Base-by-base conservation (phyloP, 2,888 invertebrate genomes). In the Monopis laevigella region DNA sequence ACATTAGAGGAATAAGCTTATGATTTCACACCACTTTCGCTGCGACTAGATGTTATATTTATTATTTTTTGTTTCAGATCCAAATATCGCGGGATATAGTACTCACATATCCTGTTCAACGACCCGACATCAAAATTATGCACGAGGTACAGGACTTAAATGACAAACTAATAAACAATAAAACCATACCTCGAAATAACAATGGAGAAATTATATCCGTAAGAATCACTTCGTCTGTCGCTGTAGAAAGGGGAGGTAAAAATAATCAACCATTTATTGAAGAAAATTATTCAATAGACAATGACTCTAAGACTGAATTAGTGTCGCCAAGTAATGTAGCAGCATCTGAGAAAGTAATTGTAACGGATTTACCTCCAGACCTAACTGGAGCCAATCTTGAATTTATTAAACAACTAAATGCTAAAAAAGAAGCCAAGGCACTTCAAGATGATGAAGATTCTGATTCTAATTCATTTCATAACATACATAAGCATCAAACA, bases 141-240 rank as follows among this genome's bases (percentile, higher is more conserved):
- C n/a, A n/a, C n/a, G n/a, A n/a, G n/a, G n/a, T n/a, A n/a, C n/a
- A n/a, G n/a, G n/a, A 17, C 16, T 7, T 5, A 32, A 10, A 32
- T 17, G 14, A 30, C 3, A n/a, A 14, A 17, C 17, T 2, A 17
- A 7, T 8, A 17, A 32, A 17, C 10, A 32, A 32, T 13, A 32
- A 16, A 2, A 17, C 2, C n/a, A 32, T 10, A 4, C 14, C 5
- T 8, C 8, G 48, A 43, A 64, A 68, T 7, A 47, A 61, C 55
- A 49, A 82, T 55, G 64, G 83, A 64, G 62, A 73, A 61, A 70
- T 80, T 17, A 80, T 80, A 56, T 77, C 78, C 26, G 83, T 85
- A 30, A 77, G 85, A 54, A 84, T 85, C 42, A 85, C 85, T 4
- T 85, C 85, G 6, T 83, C 84, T 5, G 82, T 85, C 11, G 85